Evolutionary conservation across 2,888 invertebrate genomes (phyloP), one percentile per base, ranked within the genome.

Genomic region (Mythimna ferrago): DNA sequence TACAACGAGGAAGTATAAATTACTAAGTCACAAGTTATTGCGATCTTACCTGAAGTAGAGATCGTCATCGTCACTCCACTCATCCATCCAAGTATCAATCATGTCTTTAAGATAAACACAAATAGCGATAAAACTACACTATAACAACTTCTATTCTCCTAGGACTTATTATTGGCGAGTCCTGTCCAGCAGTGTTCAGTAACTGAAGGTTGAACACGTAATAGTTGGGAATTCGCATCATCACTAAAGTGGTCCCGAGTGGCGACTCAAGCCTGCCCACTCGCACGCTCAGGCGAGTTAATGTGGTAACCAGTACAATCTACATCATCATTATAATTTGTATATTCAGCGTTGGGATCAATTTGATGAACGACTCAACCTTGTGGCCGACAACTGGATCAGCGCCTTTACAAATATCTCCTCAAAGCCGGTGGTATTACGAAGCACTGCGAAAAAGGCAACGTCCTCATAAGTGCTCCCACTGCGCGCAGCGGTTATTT

Each of bases 151-250:
- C 26, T 54, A 26, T 38, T 61, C n/a, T 57, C 10, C 19, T 32
- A n/a, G 35, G 16, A 65, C 51, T 32, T 21, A 14, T 53, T 56
- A 48, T 16, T 57, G 5, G 69, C 21, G 41, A 60, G 62, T 66
- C 19, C 60, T 68, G 63, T 67, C 48, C 54, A 41, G 66, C 10
- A 61, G 74, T 76, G 76, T 63, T 71, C 78, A 80, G 69, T 68
- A 71, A 69, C 77, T 82, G 89, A 90, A 90, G 88, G 89, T 80
- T 87, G 87, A 68, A 66, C 85, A 85, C 85, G 86, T 88, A 86
- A 85, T 83, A 84, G 74, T 32, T 48, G 66, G 48, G 32, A 68
- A 61, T 51, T 60, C 67, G 72, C 85, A 86, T 90, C 90, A 86
- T 86, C 88, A 80, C 86, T 84, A 79, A 91, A 89, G 87, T 86